These are phyloP conservation scores for Oceanites oceanicus DNA, from an alignment of 2,113 vertebrate genomes.

Conservation along the genomic window DNA sequence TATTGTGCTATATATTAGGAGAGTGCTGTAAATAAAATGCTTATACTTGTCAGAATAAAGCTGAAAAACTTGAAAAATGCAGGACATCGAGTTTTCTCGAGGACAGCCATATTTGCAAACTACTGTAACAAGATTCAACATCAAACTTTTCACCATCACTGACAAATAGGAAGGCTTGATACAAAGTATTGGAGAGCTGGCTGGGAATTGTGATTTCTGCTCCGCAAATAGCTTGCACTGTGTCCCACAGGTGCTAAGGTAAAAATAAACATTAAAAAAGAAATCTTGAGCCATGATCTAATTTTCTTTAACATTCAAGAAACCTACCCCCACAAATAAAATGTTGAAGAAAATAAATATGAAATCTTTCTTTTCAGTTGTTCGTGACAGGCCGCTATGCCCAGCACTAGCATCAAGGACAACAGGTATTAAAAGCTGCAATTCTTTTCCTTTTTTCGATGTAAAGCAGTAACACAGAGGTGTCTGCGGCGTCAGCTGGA, in stretches of 20 bases:
- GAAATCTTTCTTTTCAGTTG: background rate
- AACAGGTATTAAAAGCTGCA: background rate
- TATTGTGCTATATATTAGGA: background rate
- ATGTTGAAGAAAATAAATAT: background rate
- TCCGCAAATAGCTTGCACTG: background rate
- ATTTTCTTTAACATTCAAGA: slow-evolving; percentile 12
- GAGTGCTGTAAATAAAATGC: background rate
- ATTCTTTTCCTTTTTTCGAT: slow-evolving; percentile 8
- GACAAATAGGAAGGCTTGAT: background rate
- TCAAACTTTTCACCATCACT: background rate
- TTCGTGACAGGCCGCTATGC: background rate
- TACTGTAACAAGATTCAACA: background rate
- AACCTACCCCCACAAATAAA: background rate
- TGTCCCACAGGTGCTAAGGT: background rate
- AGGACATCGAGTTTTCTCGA: background rate
- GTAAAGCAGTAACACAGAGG: background rate
- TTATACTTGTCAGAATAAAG: background rate
- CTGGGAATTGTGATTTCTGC: background rate
- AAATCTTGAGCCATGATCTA: background rate
- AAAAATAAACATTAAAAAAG: slow-evolving; percentile 23
- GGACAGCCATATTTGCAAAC: background rate
- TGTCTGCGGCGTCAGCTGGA: background rate
- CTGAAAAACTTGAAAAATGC: background rate
- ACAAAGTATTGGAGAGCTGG: background rate
- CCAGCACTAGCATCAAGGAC: background rate